phyloP scores from a whole-genome alignment of 2,113 vertebrate genomes.

The Serinus canaria region DNA sequence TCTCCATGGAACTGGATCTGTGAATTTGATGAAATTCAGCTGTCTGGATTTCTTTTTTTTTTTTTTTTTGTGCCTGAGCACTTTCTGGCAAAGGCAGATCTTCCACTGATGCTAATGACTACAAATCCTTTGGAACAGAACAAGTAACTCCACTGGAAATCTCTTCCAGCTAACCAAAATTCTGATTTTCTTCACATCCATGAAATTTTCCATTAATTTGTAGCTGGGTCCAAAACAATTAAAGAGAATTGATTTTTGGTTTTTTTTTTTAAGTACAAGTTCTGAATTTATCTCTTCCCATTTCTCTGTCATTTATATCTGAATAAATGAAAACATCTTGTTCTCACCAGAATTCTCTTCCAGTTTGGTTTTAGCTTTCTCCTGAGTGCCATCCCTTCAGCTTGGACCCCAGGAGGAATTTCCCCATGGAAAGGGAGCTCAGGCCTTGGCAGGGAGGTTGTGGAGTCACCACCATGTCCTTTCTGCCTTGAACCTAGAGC shows the following conservation, averaged over 20 bases:
- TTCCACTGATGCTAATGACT: neutral
- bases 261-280: neutral
- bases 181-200: neutral
- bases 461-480: neutral
- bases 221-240: neutral
- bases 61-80: neutral
- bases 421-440: rapidly evolving
- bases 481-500: neutral
- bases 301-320: neutral
- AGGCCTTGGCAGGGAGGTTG: neutral
- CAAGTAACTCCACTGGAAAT: neutral
- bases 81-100: constrained; percentile 4
- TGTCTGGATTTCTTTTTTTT: neutral
- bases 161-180: neutral
- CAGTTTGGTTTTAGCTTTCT: neutral
- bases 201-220: neutral
- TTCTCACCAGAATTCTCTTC: neutral
- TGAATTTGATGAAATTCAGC: constrained; percentile 45
- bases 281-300: neutral
- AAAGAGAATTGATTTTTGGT: neutral
- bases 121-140: neutral
- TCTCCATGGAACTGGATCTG: constrained; percentile 26
- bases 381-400: neutral
- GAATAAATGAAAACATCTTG: neutral
- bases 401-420: neutral